phyloP scores from a whole-genome alignment of 2,797 vertebrate species.

The Petrocephalus sullivani region DNA sequence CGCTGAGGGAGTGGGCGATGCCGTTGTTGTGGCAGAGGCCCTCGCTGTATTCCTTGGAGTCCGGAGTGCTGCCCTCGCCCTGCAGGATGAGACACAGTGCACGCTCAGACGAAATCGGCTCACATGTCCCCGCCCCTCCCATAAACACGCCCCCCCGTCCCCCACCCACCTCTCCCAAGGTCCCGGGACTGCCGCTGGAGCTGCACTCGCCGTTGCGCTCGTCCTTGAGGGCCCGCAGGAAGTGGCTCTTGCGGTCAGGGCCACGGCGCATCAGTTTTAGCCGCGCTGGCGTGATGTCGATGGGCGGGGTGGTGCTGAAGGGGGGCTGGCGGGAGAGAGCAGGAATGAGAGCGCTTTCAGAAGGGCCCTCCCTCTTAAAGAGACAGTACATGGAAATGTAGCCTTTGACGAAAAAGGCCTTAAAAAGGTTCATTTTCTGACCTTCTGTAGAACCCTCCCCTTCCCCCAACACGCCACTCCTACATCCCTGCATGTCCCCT shows the following conservation, averaged over 20 bases:
- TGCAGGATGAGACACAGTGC: slow-evolving; percentile 35
- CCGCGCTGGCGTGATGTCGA: slow-evolving; percentile 91
- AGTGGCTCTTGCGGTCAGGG: slow-evolving; percentile 94
- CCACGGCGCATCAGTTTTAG: slow-evolving; percentile 91
- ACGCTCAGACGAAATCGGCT: background rate
- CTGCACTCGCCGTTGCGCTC: slow-evolving; percentile 84
- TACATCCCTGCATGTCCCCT: background rate
- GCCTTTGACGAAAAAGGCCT: background rate
- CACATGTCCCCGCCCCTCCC: too few relatives aligned
- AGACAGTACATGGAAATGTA: background rate
- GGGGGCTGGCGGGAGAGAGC: slow-evolving; percentile 62
- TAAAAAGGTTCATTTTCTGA: background rate
- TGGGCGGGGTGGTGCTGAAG: slow-evolving; percentile 92
- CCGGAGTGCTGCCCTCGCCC: slow-evolving; percentile 84
- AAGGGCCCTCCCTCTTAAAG: background rate
- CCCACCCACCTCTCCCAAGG: slow-evolving; percentile 34
- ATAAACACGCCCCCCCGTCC: background rate
- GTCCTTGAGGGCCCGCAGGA: slow-evolving; percentile 90
- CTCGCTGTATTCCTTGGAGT: slow-evolving; percentile 87
- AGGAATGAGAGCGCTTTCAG: background rate
- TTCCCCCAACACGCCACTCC: background rate
- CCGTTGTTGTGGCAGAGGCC: slow-evolving; percentile 86
- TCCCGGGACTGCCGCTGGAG: slow-evolving; percentile 84
- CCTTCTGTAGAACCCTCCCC: background rate
- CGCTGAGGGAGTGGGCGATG: slow-evolving; percentile 81